Evolutionary conservation across 2,113 vertebrate genomes (phyloP).

Genomic region (Anguilla japonica): DNA sequence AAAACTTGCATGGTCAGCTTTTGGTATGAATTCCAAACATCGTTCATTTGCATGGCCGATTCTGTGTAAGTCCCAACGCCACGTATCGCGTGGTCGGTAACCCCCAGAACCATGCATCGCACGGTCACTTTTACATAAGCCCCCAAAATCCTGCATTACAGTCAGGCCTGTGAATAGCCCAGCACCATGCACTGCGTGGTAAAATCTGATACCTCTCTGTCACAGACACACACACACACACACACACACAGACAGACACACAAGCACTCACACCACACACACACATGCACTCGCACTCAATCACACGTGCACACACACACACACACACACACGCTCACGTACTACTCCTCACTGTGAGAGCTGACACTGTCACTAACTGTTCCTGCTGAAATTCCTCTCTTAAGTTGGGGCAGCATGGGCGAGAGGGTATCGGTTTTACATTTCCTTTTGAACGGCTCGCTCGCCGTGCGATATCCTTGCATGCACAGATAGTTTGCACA

Average conservation of each 20-base stretch:
- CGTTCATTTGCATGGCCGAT: background rate
- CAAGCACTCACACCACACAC: too few species aligned
- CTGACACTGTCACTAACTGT: background rate
- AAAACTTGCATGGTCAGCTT: background rate
- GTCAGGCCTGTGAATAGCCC: too few species aligned
- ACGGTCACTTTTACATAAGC: background rate
- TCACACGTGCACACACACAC: too few species aligned
- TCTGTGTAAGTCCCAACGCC: background rate
- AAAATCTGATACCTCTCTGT: background rate
- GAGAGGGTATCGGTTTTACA: background rate
- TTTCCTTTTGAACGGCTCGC: background rate
- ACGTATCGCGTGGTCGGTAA: background rate
- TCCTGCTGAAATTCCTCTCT: background rate
- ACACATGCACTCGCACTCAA: too few species aligned
- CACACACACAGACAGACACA: too few species aligned
- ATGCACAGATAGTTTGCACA: background rate
- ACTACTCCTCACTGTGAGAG: background rate
- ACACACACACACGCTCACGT: too few species aligned
- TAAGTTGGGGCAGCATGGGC: background rate
- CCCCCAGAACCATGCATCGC: background rate
- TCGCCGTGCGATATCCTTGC: background rate
- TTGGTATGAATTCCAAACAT: background rate
- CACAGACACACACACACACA: too few species aligned
- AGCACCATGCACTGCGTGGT: background rate
- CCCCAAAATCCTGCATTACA: background rate